Percentiles rank a stretch among this genome's conserved stretches.
phyloP scores from a whole-genome alignment of 2,797 vertebrate genomes.

The Adelosebastes latens region DNA sequence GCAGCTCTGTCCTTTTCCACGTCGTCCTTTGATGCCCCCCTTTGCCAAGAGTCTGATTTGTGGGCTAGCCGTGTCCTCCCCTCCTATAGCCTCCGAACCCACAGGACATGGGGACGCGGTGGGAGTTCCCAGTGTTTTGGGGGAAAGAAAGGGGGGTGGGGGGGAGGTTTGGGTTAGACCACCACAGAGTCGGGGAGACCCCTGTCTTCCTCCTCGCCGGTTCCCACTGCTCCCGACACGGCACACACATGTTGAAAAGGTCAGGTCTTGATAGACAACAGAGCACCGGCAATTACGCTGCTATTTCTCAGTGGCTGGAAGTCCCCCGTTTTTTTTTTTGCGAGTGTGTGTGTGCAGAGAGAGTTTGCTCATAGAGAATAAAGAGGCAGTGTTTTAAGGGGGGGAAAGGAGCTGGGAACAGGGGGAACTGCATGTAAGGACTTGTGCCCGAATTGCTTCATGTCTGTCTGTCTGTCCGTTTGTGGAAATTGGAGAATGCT shows the following conservation, averaged over 20 bases:
- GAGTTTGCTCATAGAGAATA: constrained; percentile 76
- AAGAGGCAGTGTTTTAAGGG: constrained; percentile 84
- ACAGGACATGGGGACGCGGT: constrained; percentile 54
- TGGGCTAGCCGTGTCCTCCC: constrained; percentile 47
- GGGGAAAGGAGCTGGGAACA: constrained; percentile 67
- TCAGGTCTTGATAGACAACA: constrained; percentile 84
- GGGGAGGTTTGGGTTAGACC: constrained; percentile 74
- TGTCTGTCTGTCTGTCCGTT: constrained; percentile 66
- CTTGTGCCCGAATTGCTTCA: constrained; percentile 72
- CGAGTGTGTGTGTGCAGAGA: constrained; percentile 56
- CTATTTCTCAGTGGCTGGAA: constrained; percentile 80
- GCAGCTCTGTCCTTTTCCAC: constrained; percentile 61
- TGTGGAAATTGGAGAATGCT: constrained; percentile 59
- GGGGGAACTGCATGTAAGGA: constrained; percentile 73
- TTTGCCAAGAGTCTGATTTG: constrained; percentile 63
- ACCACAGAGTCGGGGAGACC: constrained; percentile 78
- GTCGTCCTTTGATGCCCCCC: constrained; percentile 59
- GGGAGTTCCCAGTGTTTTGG: constrained; percentile 69
- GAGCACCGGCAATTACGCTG: constrained; percentile 83
- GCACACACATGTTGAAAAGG: constrained; percentile 81
- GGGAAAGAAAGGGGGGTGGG: constrained; percentile 10
- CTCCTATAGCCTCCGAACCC: constrained; percentile 29
- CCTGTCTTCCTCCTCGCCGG: constrained; percentile 69
- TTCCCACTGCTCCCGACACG: constrained; percentile 78
- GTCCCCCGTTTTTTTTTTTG: constrained; percentile 76